Evolutionary conservation across 64 coral and sea anemone genomes (phyloP).

Genomic region (Porites lutea): DNA sequence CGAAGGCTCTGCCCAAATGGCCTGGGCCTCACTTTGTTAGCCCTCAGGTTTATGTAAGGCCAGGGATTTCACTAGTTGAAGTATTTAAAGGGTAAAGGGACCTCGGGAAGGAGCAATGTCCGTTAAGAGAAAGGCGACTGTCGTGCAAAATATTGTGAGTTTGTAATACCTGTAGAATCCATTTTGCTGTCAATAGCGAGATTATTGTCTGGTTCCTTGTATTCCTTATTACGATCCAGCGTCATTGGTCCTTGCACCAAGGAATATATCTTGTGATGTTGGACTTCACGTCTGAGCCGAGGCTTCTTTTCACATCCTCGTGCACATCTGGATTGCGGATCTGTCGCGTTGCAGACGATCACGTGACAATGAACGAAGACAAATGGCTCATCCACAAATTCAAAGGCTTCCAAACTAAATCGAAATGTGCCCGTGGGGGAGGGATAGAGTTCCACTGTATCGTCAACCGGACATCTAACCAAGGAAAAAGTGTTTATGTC

Average conservation of each 20-base stretch:
- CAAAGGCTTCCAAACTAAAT: background rate
- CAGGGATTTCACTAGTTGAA: too few relatives aligned
- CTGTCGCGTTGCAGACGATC: background rate
- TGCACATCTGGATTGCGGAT: background rate
- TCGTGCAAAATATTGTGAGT: too few relatives aligned
- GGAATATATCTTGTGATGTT: background rate
- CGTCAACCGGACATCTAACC: background rate
- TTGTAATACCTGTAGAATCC: too few relatives aligned
- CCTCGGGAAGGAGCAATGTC: too few relatives aligned
- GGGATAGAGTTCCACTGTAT: background rate
- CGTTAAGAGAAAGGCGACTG: too few relatives aligned
- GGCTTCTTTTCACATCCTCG: background rate
- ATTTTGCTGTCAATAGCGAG: too few relatives aligned
- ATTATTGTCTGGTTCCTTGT: background rate
- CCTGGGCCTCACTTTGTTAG: too few relatives aligned
- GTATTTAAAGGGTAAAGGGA: too few relatives aligned
- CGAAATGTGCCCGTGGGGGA: background rate
- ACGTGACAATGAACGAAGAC: slow-evolving; percentile 16
- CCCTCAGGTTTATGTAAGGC: too few relatives aligned
- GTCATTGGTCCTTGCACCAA: slow-evolving; percentile 18
- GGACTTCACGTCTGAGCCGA: background rate
- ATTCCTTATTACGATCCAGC: background rate
- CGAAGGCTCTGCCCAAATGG: too few relatives aligned
- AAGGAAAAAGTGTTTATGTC: background rate
- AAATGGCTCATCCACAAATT: background rate